phyloP scores from a whole-genome alignment of 1,140 invertebrate species.

The Leptestheria dahalacensis region DNA sequence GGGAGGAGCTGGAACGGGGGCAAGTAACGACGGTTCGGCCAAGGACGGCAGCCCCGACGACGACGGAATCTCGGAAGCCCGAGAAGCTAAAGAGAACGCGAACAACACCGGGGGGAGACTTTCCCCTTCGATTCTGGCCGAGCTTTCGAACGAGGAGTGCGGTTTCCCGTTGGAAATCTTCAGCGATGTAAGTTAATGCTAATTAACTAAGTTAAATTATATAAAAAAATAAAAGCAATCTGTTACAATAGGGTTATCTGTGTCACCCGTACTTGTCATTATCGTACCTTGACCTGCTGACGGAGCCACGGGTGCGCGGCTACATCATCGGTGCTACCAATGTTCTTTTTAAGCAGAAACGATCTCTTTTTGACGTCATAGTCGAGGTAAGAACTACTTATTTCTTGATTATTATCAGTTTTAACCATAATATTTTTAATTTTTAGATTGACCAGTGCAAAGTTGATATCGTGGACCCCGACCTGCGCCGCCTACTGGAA shows the following conservation, averaged over 20 bases:
- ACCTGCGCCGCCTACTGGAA: slow-evolving; percentile 63
- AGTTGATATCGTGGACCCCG: slow-evolving; percentile 73
- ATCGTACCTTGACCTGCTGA: slow-evolving; percentile 83
- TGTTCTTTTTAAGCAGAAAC: slow-evolving; percentile 89
- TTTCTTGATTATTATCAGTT: not conserved
- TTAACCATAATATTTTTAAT: not conserved
- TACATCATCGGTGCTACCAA: slow-evolving; percentile 95
- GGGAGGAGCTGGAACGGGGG: not conserved
- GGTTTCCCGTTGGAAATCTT: slow-evolving; percentile 80
- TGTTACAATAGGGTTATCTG: slow-evolving; percentile 63
- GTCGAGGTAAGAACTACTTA: slow-evolving; percentile 49
- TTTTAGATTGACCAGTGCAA: slow-evolving; percentile 51
- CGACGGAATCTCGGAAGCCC: slow-evolving; percentile 1
- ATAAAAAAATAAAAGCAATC: too few relatives aligned
- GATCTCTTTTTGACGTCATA: slow-evolving; percentile 78
- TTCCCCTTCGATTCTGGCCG: slow-evolving; percentile 22
- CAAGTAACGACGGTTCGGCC: slow-evolving; percentile 3
- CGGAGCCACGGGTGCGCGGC: slow-evolving; percentile 70
- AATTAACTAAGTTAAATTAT: slow-evolving; percentile 14
- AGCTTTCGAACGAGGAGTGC: slow-evolving; percentile 42
- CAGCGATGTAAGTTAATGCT: slow-evolving; percentile 43
- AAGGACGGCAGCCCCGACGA: not conserved
- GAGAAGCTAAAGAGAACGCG: not conserved
- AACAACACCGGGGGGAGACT: not conserved
- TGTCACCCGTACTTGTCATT: slow-evolving; percentile 92